Base-by-base conservation (phyloP, 2,888 invertebrate genomes). In the Nomada fabriciana region DNA sequence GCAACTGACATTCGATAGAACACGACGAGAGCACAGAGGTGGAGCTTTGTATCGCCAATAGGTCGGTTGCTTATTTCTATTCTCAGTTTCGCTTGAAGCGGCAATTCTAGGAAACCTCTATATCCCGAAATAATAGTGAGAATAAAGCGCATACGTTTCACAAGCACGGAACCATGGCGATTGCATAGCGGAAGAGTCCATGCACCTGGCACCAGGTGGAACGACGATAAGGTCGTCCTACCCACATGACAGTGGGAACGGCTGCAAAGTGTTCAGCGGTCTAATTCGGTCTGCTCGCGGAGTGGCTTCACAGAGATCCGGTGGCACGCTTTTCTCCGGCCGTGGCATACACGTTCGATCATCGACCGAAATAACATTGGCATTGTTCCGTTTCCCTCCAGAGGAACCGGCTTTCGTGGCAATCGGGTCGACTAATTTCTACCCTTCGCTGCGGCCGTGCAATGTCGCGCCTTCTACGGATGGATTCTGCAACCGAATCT, bases 281-380 rank as follows among this genome's bases (percentile, higher is more conserved):
- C 90, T 90, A 91, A 91, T 89, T 91, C 89, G 85, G 89, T 89
- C 85, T 79, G 69, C 80, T 82, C 73, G 80, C 79, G 68, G 81
- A 76, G 79, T 69, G 85, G 85, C 82, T 88, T 83, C 89, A 77
- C 86, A 43, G 80, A 86, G 88, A 89, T 87, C 81, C 85, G 88
- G 79, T 84, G 85, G 87, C 84, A 83, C 87, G 85, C 88, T 88
- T 89, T 88, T 89, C 89, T 87, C 85, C 91, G 91, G 90, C 92
- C 91, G 88, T 91, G 92, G 91, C 91, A 86, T 89, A 88, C 89
- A 87, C 65, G 80, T 91, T 91, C 91, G 90, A 92, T 93, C 92
- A 93, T 87, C 91, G 91, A 91, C 92, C 77, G 86, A 92, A 93
- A 93, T 93, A 93, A 86, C 91, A 83, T 88, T 92, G 93, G 92